Evolutionary conservation across 2,888 invertebrate genomes (phyloP), one percentile per base, ranked within the genome.

Genomic region (Pelosia muscerda): DNA sequence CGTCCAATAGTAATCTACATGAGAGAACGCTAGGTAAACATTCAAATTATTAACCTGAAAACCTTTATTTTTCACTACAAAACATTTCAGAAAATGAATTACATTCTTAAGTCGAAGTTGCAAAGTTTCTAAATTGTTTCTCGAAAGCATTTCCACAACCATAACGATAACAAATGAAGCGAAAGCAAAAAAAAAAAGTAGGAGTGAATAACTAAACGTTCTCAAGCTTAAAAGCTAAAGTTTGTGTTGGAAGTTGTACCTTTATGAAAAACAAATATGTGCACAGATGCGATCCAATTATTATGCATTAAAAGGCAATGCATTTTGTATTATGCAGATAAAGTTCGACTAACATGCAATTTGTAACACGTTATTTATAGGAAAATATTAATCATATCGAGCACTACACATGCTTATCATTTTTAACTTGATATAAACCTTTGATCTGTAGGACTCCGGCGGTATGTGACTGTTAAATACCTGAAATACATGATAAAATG

Each of bases 381-480:
- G 79, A 80, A 81, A 85, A 80, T 78, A 82, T 84, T 85, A 81
- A 83, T 83, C 73, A 78, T 81, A 83, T 87, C 87, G 90, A 90
- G 89, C 89, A 85, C 91, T 93, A 93, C 90, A 85, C 93, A 95
- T 94, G 94, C 94, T 91, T 87, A 94, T 90, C 90, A 92, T 89
- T 86, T 91, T 93, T 88, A 92, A 94, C 86, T 92, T 90, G 95
- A 96, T 96, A 96, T 96, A 96, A 97, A 97, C 97, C 97, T 98
- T 98, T 95, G 97, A 97, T 96, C 98, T 97, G 96, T 97, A 98
- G 92, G 97, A 97, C 96, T 98, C 98, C 96, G 97, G 97, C 96
- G 97, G 97, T 96, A 97, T 97, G 96, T 98, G 98, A 96, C 97
- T 98, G 97, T 98, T 98, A 96, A 98, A 98, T 93, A 98, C 98